Evolutionary conservation across 2,113 vertebrate species (phyloP).

Genomic region (Pithys albifrons): DNA sequence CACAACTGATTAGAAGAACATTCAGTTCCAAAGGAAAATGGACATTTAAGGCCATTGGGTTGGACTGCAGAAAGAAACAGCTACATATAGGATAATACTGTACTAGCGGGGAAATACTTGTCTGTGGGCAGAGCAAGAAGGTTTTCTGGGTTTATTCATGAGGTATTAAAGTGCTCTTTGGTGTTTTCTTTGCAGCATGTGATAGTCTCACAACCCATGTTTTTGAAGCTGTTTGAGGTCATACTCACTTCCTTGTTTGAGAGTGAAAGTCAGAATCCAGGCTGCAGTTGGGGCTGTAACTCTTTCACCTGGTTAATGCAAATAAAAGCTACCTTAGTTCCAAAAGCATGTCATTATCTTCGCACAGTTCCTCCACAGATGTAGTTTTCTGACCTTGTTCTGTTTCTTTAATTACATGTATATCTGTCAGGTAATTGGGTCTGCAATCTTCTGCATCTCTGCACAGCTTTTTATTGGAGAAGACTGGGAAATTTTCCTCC

Average conservation of each 20-base stretch:
- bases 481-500: conserved; percentile 15
- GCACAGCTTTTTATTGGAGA: not conserved
- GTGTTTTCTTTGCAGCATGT: not conserved
- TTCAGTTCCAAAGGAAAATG: not conserved
- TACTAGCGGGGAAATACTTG: not conserved
- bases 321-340: not conserved
- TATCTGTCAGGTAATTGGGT: not conserved
- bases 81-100: not conserved
- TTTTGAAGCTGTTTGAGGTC: not conserved
- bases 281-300: not conserved
- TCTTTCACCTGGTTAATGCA: not conserved
- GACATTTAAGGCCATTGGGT: not conserved
- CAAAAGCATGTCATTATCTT: not conserved
- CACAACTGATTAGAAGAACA: not conserved
- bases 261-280: not conserved
- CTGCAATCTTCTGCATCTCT: not conserved
- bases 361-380: not conserved
- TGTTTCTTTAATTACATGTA: not conserved
- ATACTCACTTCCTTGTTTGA: not conserved
- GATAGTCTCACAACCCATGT: not conserved
- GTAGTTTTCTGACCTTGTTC: not conserved
- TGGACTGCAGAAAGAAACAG: not conserved
- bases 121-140: not conserved
- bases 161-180: not conserved
- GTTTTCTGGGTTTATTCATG: not conserved